Evolutionary conservation across 2,113 vertebrate genomes (phyloP), one percentile per base, ranked within the genome.

Genomic region (Salvelinus alpinus): DNA sequence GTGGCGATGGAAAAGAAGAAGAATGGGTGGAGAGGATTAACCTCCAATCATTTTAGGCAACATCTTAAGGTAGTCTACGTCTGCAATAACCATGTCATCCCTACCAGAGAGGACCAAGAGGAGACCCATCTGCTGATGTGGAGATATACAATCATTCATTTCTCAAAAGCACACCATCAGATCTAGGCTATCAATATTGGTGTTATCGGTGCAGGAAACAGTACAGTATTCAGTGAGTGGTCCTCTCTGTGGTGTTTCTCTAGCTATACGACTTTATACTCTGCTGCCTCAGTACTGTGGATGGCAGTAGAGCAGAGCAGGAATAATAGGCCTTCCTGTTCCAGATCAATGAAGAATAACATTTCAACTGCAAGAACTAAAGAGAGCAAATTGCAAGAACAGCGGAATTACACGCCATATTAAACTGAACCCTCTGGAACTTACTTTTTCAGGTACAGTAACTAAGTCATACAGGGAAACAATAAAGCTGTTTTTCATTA

Each of bases 1-100:
- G 80, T 83, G 87, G 85, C 84, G 75, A 87, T 51, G 25, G 84
- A 87, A 89, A 79, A 81, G 85, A 81, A 81, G 85, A 81, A 77
- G 3, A 48, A 77, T 44, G 76, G 80, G 70, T 75, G 81, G 79
- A 78, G 76, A 79, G 83, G 85, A 84, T 89, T 87, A 80, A 38
- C 67, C 71, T 85, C 59, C 84, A 85, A 81, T 78, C 72, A 77
- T 54, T 54, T 54, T 54, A 54, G 51, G 51, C 51, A 54, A 54
- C 51, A 54, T 84, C 78, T 77, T 76, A 51, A 81, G 80, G 74
- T 79, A 75, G 85, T 82, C 78, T 64, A 1, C n/a, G 34, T 77
- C 65, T 76, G 77, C 70, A 73, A 54, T 13, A 71, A 70, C 62
- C 12, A 54, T 54, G 51, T 16, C 51, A 54, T 54, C 16, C 51